These are phyloP conservation scores for Xestia sexstrigata DNA, from an alignment of 2,888 invertebrate species.

Conservation along the genomic window DNA sequence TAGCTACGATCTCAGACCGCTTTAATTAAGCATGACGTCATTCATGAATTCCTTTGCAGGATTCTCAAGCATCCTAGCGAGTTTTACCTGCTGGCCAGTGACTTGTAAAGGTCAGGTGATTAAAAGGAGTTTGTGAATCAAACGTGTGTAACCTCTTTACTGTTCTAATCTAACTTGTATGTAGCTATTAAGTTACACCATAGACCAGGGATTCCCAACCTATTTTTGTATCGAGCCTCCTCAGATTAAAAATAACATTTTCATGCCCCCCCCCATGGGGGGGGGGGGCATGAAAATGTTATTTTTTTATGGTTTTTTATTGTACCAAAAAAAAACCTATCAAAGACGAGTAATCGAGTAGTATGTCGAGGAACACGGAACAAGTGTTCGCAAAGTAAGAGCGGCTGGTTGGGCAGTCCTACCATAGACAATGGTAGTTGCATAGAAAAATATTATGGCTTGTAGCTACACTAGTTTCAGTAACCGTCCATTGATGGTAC, in stretches of 20 bases:
- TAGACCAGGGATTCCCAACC: no score
- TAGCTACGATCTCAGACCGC: slow-evolving; percentile 23
- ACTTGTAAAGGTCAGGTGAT: slow-evolving; percentile 40
- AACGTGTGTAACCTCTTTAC: not conserved
- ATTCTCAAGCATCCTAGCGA: slow-evolving; percentile 30
- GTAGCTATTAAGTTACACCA: slow-evolving; percentile 6
- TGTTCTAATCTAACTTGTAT: not conserved
- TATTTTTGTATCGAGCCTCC: no score
- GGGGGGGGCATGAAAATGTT: no score
- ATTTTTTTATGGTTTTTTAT: no score
- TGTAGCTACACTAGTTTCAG: not conserved
- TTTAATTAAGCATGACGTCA: slow-evolving; percentile 47
- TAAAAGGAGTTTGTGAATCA: slow-evolving; percentile 28
- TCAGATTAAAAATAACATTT: no score
- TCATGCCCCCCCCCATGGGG: no score
- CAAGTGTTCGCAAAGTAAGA: no score
- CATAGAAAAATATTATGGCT: slow-evolving; percentile 38
- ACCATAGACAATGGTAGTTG: not conserved
- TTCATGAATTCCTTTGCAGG: slow-evolving; percentile 37
- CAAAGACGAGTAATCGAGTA: no score
- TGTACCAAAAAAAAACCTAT: no score
- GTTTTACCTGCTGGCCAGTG: slow-evolving; percentile 41
- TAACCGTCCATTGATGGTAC: slow-evolving; percentile 13
- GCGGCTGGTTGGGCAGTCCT: no score
- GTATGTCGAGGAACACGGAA: no score